Base-by-base conservation (phyloP, 1,140 invertebrate species). In the Drosophila sechellia region DNA sequence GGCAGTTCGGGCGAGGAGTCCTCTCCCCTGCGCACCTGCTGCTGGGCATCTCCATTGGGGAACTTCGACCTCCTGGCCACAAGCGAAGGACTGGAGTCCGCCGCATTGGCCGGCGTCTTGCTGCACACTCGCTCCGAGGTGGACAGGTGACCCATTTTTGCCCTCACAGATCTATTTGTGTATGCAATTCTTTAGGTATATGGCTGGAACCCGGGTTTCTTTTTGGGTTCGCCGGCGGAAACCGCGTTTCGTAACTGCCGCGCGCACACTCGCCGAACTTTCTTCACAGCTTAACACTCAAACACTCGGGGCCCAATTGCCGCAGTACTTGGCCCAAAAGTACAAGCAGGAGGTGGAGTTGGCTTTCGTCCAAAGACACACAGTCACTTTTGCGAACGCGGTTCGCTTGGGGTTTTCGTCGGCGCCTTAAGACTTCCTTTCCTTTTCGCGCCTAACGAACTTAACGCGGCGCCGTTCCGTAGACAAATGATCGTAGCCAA, bases 401-500 rank as follows among this genome's bases (percentile, higher is more conserved):
- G 39, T 40, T 66, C 58, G 70, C 25, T 43, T 20, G 20, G 34
- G 11, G 25, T 11, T 56, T 63, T 64, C 20, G 31, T 31, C 17
- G 15, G 15, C 64, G 31, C 4, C 37, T 4, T 12, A 39, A 39
- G 37, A 13, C 20, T 48, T 64, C 42, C 43, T 55, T 74, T 64
- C 13, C 20, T 65, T 57, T 63, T 39, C 77, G 79, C 90, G 73
- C 90, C 77, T 91, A 90, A 91, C 77, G 90, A 90, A 89, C 90
- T 87, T 27, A 69, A 79, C 90, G 69, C 86, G 77, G 57, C 78
- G 90, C 73, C 80, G 90, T 77, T 89, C 79, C 83, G 90, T 85
- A 91, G 81, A 91, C 83, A 91, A 91, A 89, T 91, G 90, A 91
- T 85, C 90, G 81, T 66, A 85, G 83, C 70, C 74, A 85, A 89